These are phyloP conservation scores for Phyllotis vaccarum DNA, from an alignment of 2,797 vertebrate genomes.

Conservation along the genomic window DNA sequence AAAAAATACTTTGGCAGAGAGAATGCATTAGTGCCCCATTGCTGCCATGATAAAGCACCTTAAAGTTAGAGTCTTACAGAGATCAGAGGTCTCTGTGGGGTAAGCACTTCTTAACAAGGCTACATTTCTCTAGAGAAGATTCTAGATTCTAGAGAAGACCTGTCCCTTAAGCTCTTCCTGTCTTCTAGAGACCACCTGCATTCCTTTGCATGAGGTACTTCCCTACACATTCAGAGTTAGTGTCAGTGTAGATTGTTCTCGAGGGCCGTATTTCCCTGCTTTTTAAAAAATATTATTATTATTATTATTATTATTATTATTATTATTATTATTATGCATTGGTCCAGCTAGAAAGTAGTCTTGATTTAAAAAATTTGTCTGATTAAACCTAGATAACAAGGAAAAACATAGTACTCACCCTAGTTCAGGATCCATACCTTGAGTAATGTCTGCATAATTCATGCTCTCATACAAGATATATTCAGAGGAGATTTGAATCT, in stretches of 20 bases:
- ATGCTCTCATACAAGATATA: neutral
- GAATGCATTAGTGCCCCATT: neutral
- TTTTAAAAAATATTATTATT: too few species aligned
- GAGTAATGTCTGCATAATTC: neutral
- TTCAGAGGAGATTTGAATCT: neutral
- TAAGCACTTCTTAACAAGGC: neutral
- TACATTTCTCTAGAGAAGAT: neutral
- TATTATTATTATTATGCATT: neutral
- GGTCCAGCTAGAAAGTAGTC: neutral
- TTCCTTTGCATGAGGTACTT: slow-evolving; percentile 16
- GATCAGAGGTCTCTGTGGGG: neutral
- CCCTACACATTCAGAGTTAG: neutral
- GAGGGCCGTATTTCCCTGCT: neutral
- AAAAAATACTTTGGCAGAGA: slow-evolving; percentile 3
- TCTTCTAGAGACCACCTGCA: neutral
- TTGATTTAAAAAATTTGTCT: neutral
- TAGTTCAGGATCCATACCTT: neutral
- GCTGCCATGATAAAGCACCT: slow-evolving; percentile 17
- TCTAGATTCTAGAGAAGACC: neutral
- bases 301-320: too few species aligned
- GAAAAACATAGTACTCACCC: neutral
- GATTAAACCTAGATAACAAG: neutral
- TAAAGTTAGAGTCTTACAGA: neutral
- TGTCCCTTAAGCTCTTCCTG: neutral
- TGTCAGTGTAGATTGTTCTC: neutral